These are phyloP conservation scores for Drusus annulatus DNA, from an alignment of 1,140 invertebrate species.

Conservation along the genomic window DNA sequence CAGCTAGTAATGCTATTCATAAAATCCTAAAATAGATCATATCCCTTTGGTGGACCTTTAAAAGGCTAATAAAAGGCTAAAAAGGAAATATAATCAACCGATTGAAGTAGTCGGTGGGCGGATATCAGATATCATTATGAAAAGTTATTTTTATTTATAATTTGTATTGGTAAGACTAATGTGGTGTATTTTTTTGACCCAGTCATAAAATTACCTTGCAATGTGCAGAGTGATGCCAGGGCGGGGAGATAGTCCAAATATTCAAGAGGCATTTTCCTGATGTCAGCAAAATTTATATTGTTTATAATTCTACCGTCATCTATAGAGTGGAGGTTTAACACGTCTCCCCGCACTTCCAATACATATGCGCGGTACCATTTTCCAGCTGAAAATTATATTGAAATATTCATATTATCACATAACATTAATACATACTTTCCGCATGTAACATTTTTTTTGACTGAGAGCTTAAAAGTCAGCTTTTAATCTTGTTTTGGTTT, in stretches of 20 bases:
- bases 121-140: too few relatives aligned
- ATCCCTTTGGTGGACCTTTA: too few relatives aligned
- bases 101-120: too few relatives aligned
- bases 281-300: background rate
- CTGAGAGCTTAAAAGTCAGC: too few relatives aligned
- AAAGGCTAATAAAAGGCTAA: too few relatives aligned
- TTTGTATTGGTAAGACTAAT: too few relatives aligned
- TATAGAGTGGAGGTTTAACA: background rate
- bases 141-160: too few relatives aligned
- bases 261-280: constrained; percentile 14
- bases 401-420: background rate
- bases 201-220: constrained; percentile 5
- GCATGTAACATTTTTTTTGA: background rate
- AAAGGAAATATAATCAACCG: too few relatives aligned
- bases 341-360: background rate
- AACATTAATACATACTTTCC: background rate
- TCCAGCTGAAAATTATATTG: constrained; percentile 7
- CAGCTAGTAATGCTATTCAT: too few relatives aligned
- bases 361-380: constrained; percentile 17
- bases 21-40: too few relatives aligned
- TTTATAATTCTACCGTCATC: background rate
- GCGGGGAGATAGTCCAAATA: constrained; percentile 2
- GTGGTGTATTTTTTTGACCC: too few relatives aligned
- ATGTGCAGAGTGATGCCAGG: background rate
- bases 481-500: too few relatives aligned